phyloP scores from a whole-genome alignment of 1,140 invertebrate genomes.

The Brachionus calyciflorus region DNA sequence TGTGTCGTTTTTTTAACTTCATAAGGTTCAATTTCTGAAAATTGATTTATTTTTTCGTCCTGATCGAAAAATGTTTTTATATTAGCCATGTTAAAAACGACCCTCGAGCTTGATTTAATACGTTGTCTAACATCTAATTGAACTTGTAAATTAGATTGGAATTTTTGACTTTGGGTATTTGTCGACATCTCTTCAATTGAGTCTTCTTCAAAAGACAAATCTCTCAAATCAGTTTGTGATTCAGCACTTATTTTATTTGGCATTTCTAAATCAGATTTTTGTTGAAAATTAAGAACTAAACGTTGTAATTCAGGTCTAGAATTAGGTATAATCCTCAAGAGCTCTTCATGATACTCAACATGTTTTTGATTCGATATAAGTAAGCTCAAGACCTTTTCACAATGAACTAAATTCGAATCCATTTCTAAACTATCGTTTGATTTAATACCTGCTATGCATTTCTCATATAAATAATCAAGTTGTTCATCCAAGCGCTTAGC shows the following conservation, averaged over 20 bases:
- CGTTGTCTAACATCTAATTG: background rate
- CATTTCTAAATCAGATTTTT: background rate
- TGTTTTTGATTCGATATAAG: slow-evolving; percentile 35
- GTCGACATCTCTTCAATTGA: slow-evolving; percentile 20
- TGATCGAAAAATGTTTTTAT: background rate
- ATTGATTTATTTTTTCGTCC: too few relatives aligned
- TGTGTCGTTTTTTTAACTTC: slow-evolving; percentile 16
- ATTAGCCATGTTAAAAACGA: background rate
- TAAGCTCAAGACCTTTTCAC: slow-evolving; percentile 33
- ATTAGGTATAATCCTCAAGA: background rate
- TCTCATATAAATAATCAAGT: slow-evolving; percentile 44
- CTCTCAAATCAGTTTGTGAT: background rate
- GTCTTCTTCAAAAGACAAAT: slow-evolving; percentile 13
- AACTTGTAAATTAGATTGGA: too few relatives aligned
- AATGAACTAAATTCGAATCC: background rate
- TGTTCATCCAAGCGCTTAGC: slow-evolving; percentile 26
- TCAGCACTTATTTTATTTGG: background rate
- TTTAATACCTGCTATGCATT: background rate
- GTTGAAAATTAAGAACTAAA: background rate
- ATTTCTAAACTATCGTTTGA: background rate
- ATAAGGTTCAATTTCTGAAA: background rate
- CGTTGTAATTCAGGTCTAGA: slow-evolving; percentile 12
- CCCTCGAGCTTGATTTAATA: background rate
- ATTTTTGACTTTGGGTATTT: background rate
- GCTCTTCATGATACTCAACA: slow-evolving; percentile 33